Evolutionary conservation across 2,888 invertebrate genomes (phyloP).

Genomic region (Fabriciana adippe): DNA sequence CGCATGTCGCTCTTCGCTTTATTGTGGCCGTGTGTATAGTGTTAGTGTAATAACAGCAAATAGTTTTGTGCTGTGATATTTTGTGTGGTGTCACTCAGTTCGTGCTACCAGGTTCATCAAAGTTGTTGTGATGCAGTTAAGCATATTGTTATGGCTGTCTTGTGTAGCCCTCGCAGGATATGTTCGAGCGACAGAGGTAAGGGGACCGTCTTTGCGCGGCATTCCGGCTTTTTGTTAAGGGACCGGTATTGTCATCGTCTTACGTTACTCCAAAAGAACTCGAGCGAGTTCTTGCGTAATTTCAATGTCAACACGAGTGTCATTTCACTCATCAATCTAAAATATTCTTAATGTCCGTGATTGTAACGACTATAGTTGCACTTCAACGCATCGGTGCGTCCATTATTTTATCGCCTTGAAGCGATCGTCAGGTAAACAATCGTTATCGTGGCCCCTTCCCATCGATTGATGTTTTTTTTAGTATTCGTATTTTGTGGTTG

Average conservation of each 20-base stretch:
- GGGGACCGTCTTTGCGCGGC: conserved; percentile 78
- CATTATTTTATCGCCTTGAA: conserved; percentile 62
- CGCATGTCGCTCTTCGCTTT: conserved; percentile 69
- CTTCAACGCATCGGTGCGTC: conserved; percentile 42
- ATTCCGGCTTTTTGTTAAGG: conserved; percentile 73
- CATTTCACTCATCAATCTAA: conserved; percentile 43
- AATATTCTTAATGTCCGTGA: conserved; percentile 42
- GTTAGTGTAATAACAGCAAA: conserved; percentile 77
- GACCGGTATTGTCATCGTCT: conserved; percentile 47
- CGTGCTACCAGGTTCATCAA: conserved; percentile 69
- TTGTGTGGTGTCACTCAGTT: conserved; percentile 68
- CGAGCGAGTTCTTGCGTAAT: conserved; percentile 67
- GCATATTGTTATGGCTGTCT: conserved; percentile 88
- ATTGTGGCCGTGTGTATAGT: conserved; percentile 70
- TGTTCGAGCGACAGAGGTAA: conserved; percentile 89
- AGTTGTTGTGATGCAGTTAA: conserved; percentile 87
- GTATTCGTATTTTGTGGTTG: conserved; percentile 13
- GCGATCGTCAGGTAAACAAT: conserved; percentile 75
- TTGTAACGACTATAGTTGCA: conserved; percentile 44
- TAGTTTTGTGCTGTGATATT: conserved; percentile 74
- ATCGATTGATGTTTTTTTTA: conserved; percentile 55
- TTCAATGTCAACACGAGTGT: conserved; percentile 73
- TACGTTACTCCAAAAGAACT: conserved; percentile 49
- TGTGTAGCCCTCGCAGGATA: conserved; percentile 88
- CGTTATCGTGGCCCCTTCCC: conserved; percentile 63